phyloP scores from a whole-genome alignment of 2,797 vertebrate genomes.

The Anabacerthia variegaticeps region DNA sequence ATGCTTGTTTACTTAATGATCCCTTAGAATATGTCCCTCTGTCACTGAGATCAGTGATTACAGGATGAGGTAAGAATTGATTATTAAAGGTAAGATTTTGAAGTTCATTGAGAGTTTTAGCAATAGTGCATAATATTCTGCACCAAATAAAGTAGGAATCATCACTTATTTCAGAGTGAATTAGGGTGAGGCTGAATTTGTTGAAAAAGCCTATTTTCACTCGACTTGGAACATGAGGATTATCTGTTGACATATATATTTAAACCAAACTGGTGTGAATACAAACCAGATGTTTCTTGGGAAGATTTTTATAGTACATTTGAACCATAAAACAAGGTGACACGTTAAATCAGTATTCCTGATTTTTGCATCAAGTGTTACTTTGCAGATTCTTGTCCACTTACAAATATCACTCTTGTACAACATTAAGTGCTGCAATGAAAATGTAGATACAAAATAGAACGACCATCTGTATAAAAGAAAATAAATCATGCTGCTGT shows the following conservation, averaged over 20 bases:
- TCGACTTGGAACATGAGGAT: background rate
- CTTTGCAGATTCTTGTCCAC: background rate
- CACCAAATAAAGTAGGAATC: background rate
- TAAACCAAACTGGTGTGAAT: slow-evolving; percentile 17
- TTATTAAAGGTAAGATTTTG: background rate
- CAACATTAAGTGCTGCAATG: background rate
- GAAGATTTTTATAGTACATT: background rate
- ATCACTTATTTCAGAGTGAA: background rate
- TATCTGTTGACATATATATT: slow-evolving; percentile 16
- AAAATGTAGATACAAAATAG: background rate
- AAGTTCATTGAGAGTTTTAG: background rate
- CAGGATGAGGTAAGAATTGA: background rate
- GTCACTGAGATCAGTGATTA: background rate
- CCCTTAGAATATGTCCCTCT: background rate
- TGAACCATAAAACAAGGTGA: slow-evolving; percentile 3
- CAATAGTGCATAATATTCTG: background rate
- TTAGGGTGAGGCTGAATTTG: background rate
- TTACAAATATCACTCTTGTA: background rate
- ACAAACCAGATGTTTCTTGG: slow-evolving; percentile 17
- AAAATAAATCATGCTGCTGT: background rate
- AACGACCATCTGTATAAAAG: background rate
- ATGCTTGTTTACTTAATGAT: background rate
- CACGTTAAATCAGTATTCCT: background rate
- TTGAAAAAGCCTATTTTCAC: slow-evolving; percentile 14
- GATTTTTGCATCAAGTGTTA: background rate